Conservation (phyloP, 2,888 invertebrate genomes). For the Trissolcus japonicus region DNA sequence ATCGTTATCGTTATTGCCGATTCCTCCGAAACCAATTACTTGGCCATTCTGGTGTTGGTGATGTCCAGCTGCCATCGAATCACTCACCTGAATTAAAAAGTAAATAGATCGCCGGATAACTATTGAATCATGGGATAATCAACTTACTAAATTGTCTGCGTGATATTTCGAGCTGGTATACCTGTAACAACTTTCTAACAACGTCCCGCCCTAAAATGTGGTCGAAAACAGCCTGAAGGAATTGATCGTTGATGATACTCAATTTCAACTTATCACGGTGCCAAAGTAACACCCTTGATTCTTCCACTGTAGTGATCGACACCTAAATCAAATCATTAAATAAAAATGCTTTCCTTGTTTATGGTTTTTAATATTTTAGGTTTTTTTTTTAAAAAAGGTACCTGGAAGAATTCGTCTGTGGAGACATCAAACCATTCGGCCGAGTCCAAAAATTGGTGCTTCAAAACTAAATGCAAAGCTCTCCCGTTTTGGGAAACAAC, state of each 20-base stretch:
- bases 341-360: slow-evolving; percentile 3
- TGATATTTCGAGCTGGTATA: slow-evolving; percentile 65
- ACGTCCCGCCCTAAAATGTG: slow-evolving; percentile 91
- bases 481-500: slow-evolving; percentile 90
- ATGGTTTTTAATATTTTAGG: neutral
- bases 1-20: slow-evolving; percentile 76
- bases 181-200: slow-evolving; percentile 91
- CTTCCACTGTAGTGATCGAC: slow-evolving; percentile 91
- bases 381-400: slow-evolving; percentile 69
- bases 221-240: slow-evolving; percentile 90
- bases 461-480: slow-evolving; percentile 90
- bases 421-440: slow-evolving; percentile 94
- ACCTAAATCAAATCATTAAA: slow-evolving; percentile 78
- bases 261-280: slow-evolving; percentile 90
- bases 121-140: too few relatives aligned
- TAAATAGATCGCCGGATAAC: neutral
- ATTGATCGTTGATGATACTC: slow-evolving; percentile 88
- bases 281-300: slow-evolving; percentile 89
- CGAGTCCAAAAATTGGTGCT: slow-evolving; percentile 91
- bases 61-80: slow-evolving; percentile 85
- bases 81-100: slow-evolving; percentile 82
- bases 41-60: slow-evolving; percentile 82
- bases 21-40: slow-evolving; percentile 75
- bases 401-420: slow-evolving; percentile 91
- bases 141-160: too few relatives aligned